Conservation (phyloP, 1,140 invertebrate species). For the Drosophila leontia region DNA sequence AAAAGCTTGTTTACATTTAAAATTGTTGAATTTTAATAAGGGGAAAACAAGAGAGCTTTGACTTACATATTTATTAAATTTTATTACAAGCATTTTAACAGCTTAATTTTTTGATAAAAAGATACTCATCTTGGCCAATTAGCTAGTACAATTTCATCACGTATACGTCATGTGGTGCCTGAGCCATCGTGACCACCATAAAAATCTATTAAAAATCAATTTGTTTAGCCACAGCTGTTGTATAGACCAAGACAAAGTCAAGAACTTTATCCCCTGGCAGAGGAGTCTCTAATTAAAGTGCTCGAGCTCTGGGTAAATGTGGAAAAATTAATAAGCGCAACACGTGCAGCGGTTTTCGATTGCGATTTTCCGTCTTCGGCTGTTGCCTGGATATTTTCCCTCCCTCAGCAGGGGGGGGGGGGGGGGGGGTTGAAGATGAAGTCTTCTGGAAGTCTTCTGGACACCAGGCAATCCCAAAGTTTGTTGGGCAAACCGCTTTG, state of each 20-base stretch:
- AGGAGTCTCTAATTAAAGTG: conserved; percentile 61
- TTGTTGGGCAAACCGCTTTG: conserved; percentile 76
- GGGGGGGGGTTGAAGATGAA: not conserved
- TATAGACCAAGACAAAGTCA: conserved; percentile 10
- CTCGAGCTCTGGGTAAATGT: conserved; percentile 32
- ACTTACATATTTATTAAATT: not conserved
- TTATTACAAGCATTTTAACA: not conserved
- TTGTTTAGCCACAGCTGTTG: conserved; percentile 48
- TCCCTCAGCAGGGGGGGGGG: not conserved
- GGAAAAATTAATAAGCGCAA: conserved; percentile 77
- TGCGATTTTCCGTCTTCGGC: conserved; percentile 17
- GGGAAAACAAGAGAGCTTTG: not conserved
- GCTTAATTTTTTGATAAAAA: not conserved
- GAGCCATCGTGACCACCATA: conserved; percentile 11
- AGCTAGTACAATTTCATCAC: conserved; percentile 30
- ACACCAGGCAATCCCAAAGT: conserved; percentile 62
- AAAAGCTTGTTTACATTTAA: conserved; percentile 14
- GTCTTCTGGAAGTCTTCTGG: conserved; percentile 32
- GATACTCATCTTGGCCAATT: not conserved
- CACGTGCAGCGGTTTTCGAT: conserved; percentile 68
- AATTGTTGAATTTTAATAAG: conserved; percentile 12
- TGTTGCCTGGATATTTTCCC: conserved; percentile 29
- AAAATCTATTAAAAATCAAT: conserved; percentile 72
- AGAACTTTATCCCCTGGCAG: conserved; percentile 28
- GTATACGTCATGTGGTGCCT: conserved; percentile 31